Evolutionary conservation across 2,797 vertebrate genomes (phyloP).

Genomic region (Mormyrops attenuatus): DNA sequence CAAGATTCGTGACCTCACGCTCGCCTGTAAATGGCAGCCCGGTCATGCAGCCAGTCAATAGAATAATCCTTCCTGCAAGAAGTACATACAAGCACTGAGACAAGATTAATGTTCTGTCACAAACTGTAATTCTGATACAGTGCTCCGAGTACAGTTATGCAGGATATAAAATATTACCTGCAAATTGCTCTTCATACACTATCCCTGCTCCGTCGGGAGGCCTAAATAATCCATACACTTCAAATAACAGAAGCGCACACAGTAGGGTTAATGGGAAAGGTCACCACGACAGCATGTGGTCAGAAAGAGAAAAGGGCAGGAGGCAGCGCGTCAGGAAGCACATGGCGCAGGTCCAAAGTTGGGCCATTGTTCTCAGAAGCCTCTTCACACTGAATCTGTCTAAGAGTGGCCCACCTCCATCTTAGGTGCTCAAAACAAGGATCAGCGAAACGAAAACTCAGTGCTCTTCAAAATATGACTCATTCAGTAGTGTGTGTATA

Average conservation of each 20-base stretch:
- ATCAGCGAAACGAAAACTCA: neutral
- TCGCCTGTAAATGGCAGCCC: neutral
- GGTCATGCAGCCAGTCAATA: conserved; percentile 2
- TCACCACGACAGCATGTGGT: conserved; percentile 62
- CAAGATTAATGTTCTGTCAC: conserved; percentile 16
- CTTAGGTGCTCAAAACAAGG: neutral
- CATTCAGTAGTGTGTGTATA: neutral
- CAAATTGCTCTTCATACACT: conserved; percentile 23
- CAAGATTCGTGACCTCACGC: neutral
- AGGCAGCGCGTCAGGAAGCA: conserved; percentile 57
- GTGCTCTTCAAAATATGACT: conserved; percentile 11
- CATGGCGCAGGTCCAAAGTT: conserved; percentile 54
- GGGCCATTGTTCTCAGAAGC: conserved; percentile 35
- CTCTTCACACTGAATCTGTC: conserved; percentile 6
- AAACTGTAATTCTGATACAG: conserved; percentile 11
- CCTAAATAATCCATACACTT: conserved; percentile 59
- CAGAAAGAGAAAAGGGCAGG: conserved; percentile 65
- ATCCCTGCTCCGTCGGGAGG: conserved; percentile 25
- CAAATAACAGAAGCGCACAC: conserved; percentile 61
- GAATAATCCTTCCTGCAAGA: neutral
- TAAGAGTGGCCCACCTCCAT: neutral
- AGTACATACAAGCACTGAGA: conserved; percentile 2
- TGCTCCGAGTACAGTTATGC: conserved; percentile 10
- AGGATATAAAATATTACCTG: conserved; percentile 18
- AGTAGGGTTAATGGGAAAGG: conserved; percentile 73